A percentile compares a stretch with the other conserved stretches of the same genome.
phyloP scores from a whole-genome alignment of 2,113 vertebrate genomes.

The Taxidea taxus region DNA sequence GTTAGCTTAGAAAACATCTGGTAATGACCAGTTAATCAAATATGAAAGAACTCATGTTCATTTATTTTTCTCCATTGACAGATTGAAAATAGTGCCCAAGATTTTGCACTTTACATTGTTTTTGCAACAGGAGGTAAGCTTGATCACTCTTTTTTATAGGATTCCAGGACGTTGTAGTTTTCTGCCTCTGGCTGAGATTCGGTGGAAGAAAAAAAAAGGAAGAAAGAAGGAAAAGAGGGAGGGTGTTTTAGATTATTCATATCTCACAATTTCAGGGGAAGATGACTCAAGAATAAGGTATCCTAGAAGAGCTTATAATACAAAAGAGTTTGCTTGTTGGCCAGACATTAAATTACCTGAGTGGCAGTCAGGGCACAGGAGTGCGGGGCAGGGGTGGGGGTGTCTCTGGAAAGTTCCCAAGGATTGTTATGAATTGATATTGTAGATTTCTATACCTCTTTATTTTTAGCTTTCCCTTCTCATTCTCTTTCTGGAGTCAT shows the following conservation, averaged over 20 bases:
- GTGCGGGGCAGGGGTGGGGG: fast-evolving
- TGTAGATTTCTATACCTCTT: background rate
- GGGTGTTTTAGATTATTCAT: background rate
- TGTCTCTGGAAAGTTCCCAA: background rate
- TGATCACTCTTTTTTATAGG: background rate
- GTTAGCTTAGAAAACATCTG: background rate
- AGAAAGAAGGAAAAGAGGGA: background rate
- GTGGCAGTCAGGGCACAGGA: background rate
- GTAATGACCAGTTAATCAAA: background rate
- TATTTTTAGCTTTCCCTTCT: background rate
- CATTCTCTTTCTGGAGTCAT: background rate
- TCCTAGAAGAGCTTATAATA: background rate
- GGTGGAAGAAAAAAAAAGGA: too few relatives aligned
- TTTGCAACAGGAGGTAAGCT: constrained; percentile 91
- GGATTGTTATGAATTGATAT: background rate
- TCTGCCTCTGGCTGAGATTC: background rate
- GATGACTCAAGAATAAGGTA: background rate
- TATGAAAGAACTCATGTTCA: background rate
- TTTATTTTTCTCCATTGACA: constrained; percentile 73
- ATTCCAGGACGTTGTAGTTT: background rate
- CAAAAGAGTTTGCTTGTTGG: background rate
- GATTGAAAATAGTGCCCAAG: constrained; percentile 93
- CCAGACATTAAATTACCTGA: background rate
- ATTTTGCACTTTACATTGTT: constrained; percentile 93
- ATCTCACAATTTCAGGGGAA: background rate